Evolutionary conservation across 2,113 vertebrate genomes (phyloP), one percentile per base, ranked within the genome.

Genomic region (Calonectris borealis): DNA sequence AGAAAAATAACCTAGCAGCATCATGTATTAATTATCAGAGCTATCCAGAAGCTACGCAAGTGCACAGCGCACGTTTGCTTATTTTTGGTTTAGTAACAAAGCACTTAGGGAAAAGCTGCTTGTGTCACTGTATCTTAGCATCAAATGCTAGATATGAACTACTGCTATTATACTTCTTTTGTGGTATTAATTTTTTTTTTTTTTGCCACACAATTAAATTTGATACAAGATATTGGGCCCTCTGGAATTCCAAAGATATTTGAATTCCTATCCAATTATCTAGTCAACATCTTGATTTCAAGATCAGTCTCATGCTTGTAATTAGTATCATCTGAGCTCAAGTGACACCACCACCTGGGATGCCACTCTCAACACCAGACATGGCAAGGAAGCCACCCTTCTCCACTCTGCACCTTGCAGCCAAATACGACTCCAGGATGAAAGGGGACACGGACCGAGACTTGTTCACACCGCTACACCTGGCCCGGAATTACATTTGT

Each of bases 361-460:
- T 44, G 15, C 21, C 72, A 36, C 46, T 57, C 40, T 44, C 36
- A 44, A 57, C 70, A 69, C 31, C 34, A 17, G 76, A 19, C 16
- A 5, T 0, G 1, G 18, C 0, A 5, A 21, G n/a, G 79, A 61
- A 77, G 42, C 31, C 3, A 11, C 26, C 27, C 51, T 57, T 55
- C 27, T 55, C 54, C 51, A 4, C 66, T 9, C 62, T 6, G 57
- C 58, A 54, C 22, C 51, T 21, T 3, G 26, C 49, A 70, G 72
- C 13, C 78, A 77, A 46, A 55, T 9, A 38, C 0, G 29, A 14
- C n/a, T 34, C 38, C n/a, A 16, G 54, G 34, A 65, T 58, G 71
- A 62, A 65, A 55, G 51, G 20, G 42, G 49, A 89, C 32, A n/a
- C 16, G 1, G 3, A 51, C 36, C 7, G 18, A 64, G 58, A 34